Evolutionary conservation across 2,888 invertebrate genomes (phyloP).

Genomic region (Aelia acuminata): DNA sequence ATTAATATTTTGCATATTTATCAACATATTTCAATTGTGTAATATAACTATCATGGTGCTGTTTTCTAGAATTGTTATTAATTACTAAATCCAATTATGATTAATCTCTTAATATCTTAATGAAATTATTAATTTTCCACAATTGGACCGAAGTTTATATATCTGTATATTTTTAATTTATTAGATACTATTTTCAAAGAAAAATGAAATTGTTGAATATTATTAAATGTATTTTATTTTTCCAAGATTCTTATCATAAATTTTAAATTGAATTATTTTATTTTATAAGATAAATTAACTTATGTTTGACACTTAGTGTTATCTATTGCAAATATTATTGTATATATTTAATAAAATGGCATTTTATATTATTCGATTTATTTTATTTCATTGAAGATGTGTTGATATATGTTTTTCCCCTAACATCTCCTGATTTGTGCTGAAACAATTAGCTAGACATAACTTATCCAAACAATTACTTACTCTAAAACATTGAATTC

Average conservation of each 20-base stretch:
- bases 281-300: constrained; percentile 32
- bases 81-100: constrained; percentile 25
- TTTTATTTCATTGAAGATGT: constrained; percentile 7
- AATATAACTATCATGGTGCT: constrained; percentile 55
- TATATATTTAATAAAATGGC: constrained; percentile 44
- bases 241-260: constrained; percentile 38
- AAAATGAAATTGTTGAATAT: constrained; percentile 40
- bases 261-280: constrained; percentile 38
- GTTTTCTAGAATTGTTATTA: constrained; percentile 43
- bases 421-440: background rate
- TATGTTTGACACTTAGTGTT: constrained; percentile 31
- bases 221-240: constrained; percentile 43
- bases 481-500: too few species aligned
- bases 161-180: constrained; percentile 33
- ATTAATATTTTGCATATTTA: constrained; percentile 49
- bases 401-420: background rate
- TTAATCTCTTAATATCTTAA: constrained; percentile 32
- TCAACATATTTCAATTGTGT: constrained; percentile 45
- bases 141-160: background rate
- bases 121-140: constrained; percentile 39
- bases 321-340: constrained; percentile 43
- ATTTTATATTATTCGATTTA: constrained; percentile 27
- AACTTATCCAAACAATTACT: background rate
- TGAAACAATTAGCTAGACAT: background rate
- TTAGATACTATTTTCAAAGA: constrained; percentile 21